Conservation (phyloP, 2,113 vertebrate species). For the Atractosteus spatula region DNA sequence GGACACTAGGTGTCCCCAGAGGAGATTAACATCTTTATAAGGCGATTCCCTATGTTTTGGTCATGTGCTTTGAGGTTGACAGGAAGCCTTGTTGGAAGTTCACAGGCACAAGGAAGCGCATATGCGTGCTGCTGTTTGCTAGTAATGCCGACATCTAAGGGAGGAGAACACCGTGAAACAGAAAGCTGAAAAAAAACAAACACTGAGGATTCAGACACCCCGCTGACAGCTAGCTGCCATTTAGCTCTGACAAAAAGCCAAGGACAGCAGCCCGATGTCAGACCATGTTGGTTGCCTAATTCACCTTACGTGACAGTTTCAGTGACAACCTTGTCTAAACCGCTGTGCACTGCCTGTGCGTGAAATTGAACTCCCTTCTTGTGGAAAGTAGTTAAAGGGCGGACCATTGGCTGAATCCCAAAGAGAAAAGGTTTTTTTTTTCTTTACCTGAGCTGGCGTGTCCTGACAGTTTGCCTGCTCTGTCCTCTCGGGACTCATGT, state of each 20-base stretch:
- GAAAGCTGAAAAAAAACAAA: no score
- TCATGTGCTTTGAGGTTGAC: slow-evolving; percentile 50
- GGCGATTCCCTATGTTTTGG: slow-evolving; percentile 47
- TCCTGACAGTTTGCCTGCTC: no score
- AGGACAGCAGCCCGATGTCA: no score
- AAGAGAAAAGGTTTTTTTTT: no score
- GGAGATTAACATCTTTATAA: background rate
- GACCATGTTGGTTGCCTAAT: background rate
- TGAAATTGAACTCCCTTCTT: background rate
- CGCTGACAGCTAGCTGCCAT: no score
- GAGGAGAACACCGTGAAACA: background rate
- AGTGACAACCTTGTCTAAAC: slow-evolving; percentile 1
- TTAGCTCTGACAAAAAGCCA: no score
- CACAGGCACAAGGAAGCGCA: slow-evolving; percentile 34
- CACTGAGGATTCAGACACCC: no score
- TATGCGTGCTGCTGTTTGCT: slow-evolving; percentile 16
- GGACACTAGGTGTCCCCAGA: slow-evolving; percentile 29
- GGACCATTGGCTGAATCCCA: no score
- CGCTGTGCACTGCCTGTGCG: background rate
- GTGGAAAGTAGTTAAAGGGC: no score
- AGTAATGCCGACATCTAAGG: slow-evolving; percentile 21
- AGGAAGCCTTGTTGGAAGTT: slow-evolving; percentile 47
- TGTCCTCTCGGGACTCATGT: no score
- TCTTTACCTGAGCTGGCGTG: no score
- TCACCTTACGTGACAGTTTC: background rate